phyloP scores from a whole-genome alignment of 2,888 invertebrate genomes.

The Phengaris alcon region DNA sequence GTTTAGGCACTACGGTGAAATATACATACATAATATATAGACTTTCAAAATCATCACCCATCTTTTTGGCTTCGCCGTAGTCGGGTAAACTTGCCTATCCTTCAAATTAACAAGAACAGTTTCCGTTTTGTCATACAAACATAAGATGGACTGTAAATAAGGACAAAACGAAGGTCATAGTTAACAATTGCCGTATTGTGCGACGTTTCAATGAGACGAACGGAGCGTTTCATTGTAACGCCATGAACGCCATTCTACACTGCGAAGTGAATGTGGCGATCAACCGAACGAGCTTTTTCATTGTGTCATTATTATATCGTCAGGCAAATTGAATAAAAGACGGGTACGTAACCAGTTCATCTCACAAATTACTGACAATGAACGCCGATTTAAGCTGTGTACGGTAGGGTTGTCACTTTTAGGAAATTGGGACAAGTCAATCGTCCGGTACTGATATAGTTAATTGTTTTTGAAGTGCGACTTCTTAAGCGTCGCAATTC shows the following conservation, averaged over 20 bases:
- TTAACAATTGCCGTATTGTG: conserved; percentile 34
- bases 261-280: conserved; percentile 42
- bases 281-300: conserved; percentile 41
- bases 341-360: conserved; percentile 43
- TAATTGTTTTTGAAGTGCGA: too few species aligned
- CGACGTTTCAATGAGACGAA: conserved; percentile 33
- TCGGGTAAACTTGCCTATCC: too few species aligned
- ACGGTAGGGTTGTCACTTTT: background rate
- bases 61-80: too few species aligned
- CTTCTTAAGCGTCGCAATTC: too few species aligned
- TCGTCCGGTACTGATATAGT: background rate
- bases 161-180: conserved; percentile 35
- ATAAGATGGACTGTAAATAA: conserved; percentile 28
- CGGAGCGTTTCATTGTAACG: conserved; percentile 37
- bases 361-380: conserved; percentile 58
- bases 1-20: too few species aligned
- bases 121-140: conserved; percentile 4
- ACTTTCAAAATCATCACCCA: too few species aligned
- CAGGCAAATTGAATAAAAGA: conserved; percentile 58
- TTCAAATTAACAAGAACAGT: background rate
- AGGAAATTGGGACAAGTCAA: background rate
- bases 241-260: conserved; percentile 35
- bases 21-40: too few species aligned
- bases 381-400: conserved; percentile 46
- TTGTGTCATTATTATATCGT: conserved; percentile 46